These are phyloP conservation scores for Limenitis camilla DNA, from an alignment of 2,888 invertebrate genomes.

Conservation along the genomic window DNA sequence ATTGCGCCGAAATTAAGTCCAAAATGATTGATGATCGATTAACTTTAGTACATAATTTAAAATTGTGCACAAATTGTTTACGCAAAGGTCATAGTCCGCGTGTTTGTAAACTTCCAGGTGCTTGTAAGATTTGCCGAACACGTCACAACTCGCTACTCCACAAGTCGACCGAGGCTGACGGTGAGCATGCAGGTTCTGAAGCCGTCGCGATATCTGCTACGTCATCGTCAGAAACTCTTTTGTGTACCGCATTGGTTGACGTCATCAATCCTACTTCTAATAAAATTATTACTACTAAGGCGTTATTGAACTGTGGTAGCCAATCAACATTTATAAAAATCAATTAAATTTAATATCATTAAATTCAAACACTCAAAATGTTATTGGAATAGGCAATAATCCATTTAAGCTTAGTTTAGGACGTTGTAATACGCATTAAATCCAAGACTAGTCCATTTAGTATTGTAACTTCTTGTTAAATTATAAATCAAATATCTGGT, in stretches of 20 bases:
- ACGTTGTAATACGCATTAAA: neutral
- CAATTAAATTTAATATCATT: neutral
- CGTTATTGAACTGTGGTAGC: neutral
- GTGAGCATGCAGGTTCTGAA: neutral
- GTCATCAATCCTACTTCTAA: neutral
- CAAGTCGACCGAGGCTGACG: neutral
- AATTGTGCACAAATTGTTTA: constrained; percentile 1
- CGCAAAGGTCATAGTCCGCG: neutral
- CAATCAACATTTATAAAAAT: neutral
- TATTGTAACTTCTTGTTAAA: neutral
- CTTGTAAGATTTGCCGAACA: neutral
- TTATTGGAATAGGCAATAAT: neutral
- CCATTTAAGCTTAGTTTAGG: neutral
- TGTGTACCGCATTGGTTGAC: neutral
- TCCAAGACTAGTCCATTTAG: neutral
- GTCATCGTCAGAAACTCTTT: neutral
- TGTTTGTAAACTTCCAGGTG: neutral
- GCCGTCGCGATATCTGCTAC: neutral
- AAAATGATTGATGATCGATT: constrained; percentile 1
- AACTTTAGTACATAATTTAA: neutral
- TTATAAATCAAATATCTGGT: neutral
- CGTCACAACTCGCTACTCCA: neutral
- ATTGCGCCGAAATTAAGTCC: neutral
- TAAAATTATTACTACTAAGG: neutral
- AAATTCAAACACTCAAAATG: neutral